phyloP scores from a whole-genome alignment of 2,888 invertebrate species.

The Blastobasis lacticolella region DNA sequence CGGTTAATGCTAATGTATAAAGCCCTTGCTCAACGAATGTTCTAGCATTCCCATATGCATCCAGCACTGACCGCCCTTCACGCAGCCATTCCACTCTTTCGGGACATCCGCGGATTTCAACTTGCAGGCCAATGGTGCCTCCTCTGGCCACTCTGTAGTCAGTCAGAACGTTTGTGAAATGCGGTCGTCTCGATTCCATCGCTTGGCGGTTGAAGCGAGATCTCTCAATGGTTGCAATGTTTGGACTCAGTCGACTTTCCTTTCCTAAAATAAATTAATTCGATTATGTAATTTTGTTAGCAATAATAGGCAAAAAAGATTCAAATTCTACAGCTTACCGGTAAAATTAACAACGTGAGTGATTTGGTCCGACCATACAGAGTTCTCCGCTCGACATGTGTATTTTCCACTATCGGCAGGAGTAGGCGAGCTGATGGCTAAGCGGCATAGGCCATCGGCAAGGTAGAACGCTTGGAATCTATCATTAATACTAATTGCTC shows the following conservation, averaged over 20 bases:
- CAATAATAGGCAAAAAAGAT: neutral
- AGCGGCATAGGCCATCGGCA: conserved; percentile 82
- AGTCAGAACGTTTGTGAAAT: conserved; percentile 78
- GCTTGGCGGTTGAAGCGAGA: conserved; percentile 46
- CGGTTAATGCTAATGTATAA: conserved; percentile 82
- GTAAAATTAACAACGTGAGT: conserved; percentile 81
- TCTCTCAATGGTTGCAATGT: conserved; percentile 44
- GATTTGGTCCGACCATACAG: conserved; percentile 82
- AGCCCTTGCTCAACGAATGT: conserved; percentile 80
- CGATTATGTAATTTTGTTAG: neutral
- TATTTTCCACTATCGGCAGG: conserved; percentile 82
- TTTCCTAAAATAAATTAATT: conserved; percentile 34
- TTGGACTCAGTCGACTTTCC: conserved; percentile 40
- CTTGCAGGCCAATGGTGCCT: conserved; percentile 87
- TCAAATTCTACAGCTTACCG: conserved; percentile 46
- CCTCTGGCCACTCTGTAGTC: conserved; percentile 84
- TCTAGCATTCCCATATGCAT: conserved; percentile 76
- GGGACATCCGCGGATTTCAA: conserved; percentile 82
- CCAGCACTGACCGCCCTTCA: conserved; percentile 74
- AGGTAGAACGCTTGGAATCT: conserved; percentile 79
- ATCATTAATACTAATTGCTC: conserved; percentile 65
- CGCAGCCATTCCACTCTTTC: conserved; percentile 86
- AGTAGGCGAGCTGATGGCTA: conserved; percentile 79
- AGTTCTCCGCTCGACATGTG: conserved; percentile 83
- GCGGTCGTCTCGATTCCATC: conserved; percentile 75